Evolutionary conservation across 2,113 vertebrate species (phyloP).

Genomic region (Perca fluviatilis): DNA sequence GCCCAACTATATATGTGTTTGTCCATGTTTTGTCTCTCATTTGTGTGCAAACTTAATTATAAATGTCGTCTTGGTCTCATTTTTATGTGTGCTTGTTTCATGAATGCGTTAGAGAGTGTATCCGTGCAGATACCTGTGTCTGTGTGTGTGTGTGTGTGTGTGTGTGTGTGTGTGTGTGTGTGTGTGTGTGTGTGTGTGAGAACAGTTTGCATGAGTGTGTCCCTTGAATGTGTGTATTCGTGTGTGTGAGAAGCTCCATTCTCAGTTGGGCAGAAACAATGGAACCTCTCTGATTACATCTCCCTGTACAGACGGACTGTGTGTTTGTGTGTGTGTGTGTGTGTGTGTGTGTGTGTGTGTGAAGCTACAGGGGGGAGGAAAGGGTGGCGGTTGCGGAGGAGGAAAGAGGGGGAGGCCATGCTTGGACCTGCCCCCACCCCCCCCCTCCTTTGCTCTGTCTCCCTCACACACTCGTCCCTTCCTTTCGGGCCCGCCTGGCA

Average conservation of each 20-base stretch:
- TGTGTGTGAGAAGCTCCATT: slow-evolving; percentile 63
- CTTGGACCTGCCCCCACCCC: slow-evolving; percentile 35
- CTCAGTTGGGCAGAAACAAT: slow-evolving; percentile 80
- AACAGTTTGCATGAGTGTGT: slow-evolving; percentile 32
- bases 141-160: neutral
- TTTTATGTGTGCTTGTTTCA: slow-evolving; percentile 15
- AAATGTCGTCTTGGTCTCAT: slow-evolving; percentile 16
- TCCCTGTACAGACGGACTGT: slow-evolving; percentile 65
- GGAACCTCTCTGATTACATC: slow-evolving; percentile 82
- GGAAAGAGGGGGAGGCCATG: slow-evolving; percentile 59
- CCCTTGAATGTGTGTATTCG: slow-evolving; percentile 53
- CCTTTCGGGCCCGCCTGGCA: slow-evolving; percentile 53
- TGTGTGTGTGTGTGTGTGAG: slow-evolving; percentile 42
- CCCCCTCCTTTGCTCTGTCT: slow-evolving; percentile 52
- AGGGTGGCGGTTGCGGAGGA: slow-evolving; percentile 62
- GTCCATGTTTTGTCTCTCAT: slow-evolving; percentile 38
- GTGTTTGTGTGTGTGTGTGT: slow-evolving; percentile 66
- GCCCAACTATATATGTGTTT: neutral
- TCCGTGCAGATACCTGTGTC: neutral
- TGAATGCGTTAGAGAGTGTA: neutral
- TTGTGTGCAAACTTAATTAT: slow-evolving; percentile 42
- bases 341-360: slow-evolving; percentile 62
- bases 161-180: slow-evolving; percentile 4
- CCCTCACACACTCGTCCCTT: slow-evolving; percentile 41
- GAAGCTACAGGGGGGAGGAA: slow-evolving; percentile 66